A percentile compares a stretch with the other conserved stretches of the same genome.
phyloP scores from a whole-genome alignment of 2,113 vertebrate species.

The Festucalex cinctus region DNA sequence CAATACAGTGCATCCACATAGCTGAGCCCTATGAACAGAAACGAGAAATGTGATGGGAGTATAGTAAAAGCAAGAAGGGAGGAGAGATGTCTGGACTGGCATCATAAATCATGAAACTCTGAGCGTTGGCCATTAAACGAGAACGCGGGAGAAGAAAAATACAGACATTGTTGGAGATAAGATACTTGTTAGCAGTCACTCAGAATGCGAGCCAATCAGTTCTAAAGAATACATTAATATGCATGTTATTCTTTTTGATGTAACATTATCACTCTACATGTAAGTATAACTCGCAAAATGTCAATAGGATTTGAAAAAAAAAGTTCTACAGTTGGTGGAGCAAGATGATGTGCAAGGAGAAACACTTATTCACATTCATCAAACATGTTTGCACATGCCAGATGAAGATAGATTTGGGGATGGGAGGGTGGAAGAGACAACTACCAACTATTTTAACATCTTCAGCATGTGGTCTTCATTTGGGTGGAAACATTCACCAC shows the following conservation, averaged over 20 bases:
- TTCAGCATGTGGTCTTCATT: conserved; percentile 70
- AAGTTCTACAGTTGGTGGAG: too few relatives aligned
- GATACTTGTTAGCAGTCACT: background rate
- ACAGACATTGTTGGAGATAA: background rate
- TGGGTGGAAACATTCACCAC: conserved; percentile 47
- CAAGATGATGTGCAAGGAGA: background rate
- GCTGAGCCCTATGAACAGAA: conserved; percentile 24
- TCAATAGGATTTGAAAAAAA: too few relatives aligned
- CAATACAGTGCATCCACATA: conserved; percentile 6
- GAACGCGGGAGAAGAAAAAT: background rate
- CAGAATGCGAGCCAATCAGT: background rate
- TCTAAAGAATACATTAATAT: background rate
- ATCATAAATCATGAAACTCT: conserved; percentile 33
- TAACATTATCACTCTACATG: background rate
- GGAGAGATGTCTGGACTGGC: conserved; percentile 29
- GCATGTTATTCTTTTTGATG: background rate
- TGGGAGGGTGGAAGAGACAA: conserved; percentile 14
- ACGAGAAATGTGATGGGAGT: conserved; percentile 25
- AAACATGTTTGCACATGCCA: conserved; percentile 42
- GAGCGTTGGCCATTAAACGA: conserved; percentile 3
- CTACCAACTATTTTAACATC: conserved; percentile 63
- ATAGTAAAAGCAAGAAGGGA: conserved; percentile 21
- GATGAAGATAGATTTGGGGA: conserved; percentile 15
- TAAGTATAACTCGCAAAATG: conserved; percentile 1
- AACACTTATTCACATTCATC: conserved; percentile 23